A percentile compares a stretch with the other conserved stretches of the same genome.
Evolutionary conservation across 2,888 invertebrate species (phyloP).

Genomic region (Iphiclides podalirius): DNA sequence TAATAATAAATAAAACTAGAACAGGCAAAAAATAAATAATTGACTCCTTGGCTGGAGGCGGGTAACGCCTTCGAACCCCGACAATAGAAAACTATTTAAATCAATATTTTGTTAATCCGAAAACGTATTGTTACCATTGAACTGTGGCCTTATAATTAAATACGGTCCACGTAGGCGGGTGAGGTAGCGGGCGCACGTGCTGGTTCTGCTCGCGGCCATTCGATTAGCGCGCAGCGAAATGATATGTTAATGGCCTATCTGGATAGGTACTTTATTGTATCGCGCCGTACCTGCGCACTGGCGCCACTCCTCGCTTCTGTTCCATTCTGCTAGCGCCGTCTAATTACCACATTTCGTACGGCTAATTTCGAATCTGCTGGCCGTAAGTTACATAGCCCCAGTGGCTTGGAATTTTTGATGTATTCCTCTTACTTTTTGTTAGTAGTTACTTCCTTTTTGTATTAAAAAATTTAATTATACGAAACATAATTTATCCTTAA

Average conservation of each 20-base stretch:
- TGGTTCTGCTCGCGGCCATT: slow-evolving; percentile 48
- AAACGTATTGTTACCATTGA: slow-evolving; percentile 19
- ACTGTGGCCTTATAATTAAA: slow-evolving; percentile 24
- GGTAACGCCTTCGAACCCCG: neutral
- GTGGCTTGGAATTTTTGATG: neutral
- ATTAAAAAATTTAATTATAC: neutral
- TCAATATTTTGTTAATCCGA: slow-evolving; percentile 9
- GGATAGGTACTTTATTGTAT: slow-evolving; percentile 64
- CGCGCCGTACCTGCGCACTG: slow-evolving; percentile 35
- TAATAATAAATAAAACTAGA: no score
- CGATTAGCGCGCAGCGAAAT: slow-evolving; percentile 59
- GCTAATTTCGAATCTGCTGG: slow-evolving; percentile 2
- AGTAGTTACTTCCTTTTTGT: neutral
- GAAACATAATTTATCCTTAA: no score
- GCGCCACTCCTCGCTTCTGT: slow-evolving; percentile 23
- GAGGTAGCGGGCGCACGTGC: slow-evolving; percentile 31
- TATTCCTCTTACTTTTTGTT: neutral
- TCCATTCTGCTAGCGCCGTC: slow-evolving; percentile 10
- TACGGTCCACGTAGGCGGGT: slow-evolving; percentile 21
- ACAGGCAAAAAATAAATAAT: no score
- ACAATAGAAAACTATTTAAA: slow-evolving; percentile 4
- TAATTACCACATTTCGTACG: slow-evolving; percentile 18
- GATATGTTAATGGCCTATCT: slow-evolving; percentile 67
- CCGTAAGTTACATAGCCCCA: neutral
- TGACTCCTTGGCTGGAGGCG: no score